A percentile compares a stretch with the other conserved stretches of the same genome.
Conservation (phyloP, 2,113 vertebrate genomes). For the Perognathus longimembris region DNA sequence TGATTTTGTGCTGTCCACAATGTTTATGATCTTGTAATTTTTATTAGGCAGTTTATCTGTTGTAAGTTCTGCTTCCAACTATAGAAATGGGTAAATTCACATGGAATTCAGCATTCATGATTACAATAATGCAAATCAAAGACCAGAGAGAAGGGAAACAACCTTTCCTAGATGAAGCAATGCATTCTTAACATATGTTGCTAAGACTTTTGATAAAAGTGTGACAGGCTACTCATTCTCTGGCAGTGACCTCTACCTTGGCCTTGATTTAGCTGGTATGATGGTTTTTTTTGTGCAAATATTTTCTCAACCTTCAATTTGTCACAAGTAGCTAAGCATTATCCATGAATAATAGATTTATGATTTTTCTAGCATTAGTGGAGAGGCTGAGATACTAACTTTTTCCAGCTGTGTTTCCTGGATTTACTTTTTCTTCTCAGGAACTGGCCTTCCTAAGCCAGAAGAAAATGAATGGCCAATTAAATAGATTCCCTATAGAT, state of each 20-base stretch:
- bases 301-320: constrained; percentile 79
- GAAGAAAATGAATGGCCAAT: constrained; percentile 56
- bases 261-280: constrained; percentile 56
- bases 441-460: constrained; percentile 41
- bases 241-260: constrained; percentile 64
- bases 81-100: constrained; percentile 36
- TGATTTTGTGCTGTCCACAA: constrained; percentile 13
- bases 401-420: constrained; percentile 78
- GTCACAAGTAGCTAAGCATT: constrained; percentile 75
- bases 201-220: not conserved
- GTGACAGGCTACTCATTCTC: constrained; percentile 31
- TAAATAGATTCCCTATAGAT: constrained; percentile 26
- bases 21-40: constrained; percentile 53
- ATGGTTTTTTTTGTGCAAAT: constrained; percentile 67
- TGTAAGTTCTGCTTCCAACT: constrained; percentile 39
- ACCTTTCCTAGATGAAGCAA: constrained; percentile 48
- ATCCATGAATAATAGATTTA: constrained; percentile 74
- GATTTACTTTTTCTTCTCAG: constrained; percentile 57
- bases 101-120: constrained; percentile 48
- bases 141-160: constrained; percentile 36
- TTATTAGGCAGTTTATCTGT: constrained; percentile 49
- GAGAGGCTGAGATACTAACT: constrained; percentile 62
- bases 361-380: constrained; percentile 70
- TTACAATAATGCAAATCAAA: constrained; percentile 25
- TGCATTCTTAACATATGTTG: constrained; percentile 43